Evolutionary conservation across 2,797 vertebrate genomes (phyloP), one percentile per base, ranked within the genome.

Genomic region (Mormyrops attenuatus): DNA sequence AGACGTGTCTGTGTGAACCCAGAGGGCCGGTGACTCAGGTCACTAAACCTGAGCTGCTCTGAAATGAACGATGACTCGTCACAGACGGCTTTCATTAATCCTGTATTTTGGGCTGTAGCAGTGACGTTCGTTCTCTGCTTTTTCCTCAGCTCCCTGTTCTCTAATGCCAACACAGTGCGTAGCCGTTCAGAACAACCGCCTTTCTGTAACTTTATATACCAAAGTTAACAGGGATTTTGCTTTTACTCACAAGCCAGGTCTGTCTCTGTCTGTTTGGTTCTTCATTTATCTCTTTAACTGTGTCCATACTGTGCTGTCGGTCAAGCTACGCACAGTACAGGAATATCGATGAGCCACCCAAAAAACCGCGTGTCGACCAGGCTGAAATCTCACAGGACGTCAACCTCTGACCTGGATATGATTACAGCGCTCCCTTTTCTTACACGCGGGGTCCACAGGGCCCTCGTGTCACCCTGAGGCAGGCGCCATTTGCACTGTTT

Each of bases 41-140:
- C 90, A 91, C 91, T 91, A 92, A 90, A 91, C 93, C 92, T 94
- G 93, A 91, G 92, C 94, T 95, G 94, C 95, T 95, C 95, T 94
- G 94, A 95, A 95, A 96, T 95, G 95, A 95, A 95, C 94, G 93
- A 93, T 90, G 91, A 92, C 93, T 93, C 95, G 95, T 95, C 92
- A 94, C 95, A 95, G 94, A 92, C 93, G 91, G 91, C 93, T 93
- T 93, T 94, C 93, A 94, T 93, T 94, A 95, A 95, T 95, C 95
- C 94, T 93, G 95, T 93, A 96, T 96, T 86, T 93, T 94, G 93
- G 92, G 92, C 93, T 91, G 93, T 94, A 92, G 93, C 47, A 44
- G 60, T 44, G 2, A 50, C 1, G 34, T 5, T 41, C 41, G 34
- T 15, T 38, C 15, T 38, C 17, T 73, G 3, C 13, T 77, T 41